Conservation (phyloP, 2,888 invertebrate genomes). For the Boloria euphrosyne region DNA sequence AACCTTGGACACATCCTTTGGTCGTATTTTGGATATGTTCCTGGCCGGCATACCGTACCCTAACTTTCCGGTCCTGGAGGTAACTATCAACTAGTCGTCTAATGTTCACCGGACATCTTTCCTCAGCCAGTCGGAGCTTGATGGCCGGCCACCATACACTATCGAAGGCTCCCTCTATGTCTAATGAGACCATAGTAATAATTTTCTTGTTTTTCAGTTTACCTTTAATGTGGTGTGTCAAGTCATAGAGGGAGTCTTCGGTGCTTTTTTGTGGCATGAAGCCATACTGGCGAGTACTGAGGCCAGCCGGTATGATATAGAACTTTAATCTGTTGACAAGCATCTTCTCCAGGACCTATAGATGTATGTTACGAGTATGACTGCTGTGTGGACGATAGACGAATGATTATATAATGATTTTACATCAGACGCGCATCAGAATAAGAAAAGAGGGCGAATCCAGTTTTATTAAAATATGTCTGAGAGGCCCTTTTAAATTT, state of each 20-base stretch:
- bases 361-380: too few relatives aligned
- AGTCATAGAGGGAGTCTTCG: conserved; percentile 40
- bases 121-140: conserved; percentile 22
- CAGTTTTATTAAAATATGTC: too few relatives aligned
- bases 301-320: conserved; percentile 22
- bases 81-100: conserved; percentile 20
- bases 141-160: conserved; percentile 48
- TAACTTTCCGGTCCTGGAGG: conserved; percentile 28
- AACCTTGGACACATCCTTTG: conserved; percentile 41
- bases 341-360: conserved; percentile 36
- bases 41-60: conserved; percentile 27
- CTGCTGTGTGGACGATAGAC: too few relatives aligned
- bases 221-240: conserved; percentile 13
- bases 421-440: too few relatives aligned
- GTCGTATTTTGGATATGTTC: conserved; percentile 17
- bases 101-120: conserved; percentile 35
- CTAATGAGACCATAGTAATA: conserved; percentile 35
- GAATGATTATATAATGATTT: too few relatives aligned
- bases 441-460: too few relatives aligned
- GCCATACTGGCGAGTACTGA: conserved; percentile 36
- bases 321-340: conserved; percentile 32
- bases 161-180: conserved; percentile 48
- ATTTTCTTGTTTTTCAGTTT: conserved; percentile 27
- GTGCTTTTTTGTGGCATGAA: conserved; percentile 40
- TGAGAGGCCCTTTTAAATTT: too few relatives aligned